These are phyloP conservation scores for Athrips mouffetella DNA, from an alignment of 2,888 invertebrate species.

Conservation along the genomic window DNA sequence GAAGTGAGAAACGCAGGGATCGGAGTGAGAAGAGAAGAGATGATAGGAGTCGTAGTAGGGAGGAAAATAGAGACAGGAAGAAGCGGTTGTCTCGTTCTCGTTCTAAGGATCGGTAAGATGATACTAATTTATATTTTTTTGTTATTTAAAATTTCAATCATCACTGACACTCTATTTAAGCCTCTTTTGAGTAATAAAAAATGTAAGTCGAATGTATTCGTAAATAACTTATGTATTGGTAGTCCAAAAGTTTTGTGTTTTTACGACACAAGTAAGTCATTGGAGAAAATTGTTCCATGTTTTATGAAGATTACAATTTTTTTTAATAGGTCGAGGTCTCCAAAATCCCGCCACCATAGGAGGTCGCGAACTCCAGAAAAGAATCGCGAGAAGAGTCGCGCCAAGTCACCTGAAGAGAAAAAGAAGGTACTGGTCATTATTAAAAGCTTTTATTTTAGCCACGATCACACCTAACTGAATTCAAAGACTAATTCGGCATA, in stretches of 20 bases:
- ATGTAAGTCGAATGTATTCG: no score
- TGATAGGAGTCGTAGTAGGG: constrained; percentile 14
- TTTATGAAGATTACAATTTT: neutral
- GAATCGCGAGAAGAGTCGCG: constrained; percentile 33
- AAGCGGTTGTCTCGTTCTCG: constrained; percentile 42
- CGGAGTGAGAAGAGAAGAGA: constrained; percentile 20
- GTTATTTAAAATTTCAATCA: no score
- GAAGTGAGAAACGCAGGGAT: constrained; percentile 17
- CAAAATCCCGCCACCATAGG: constrained; percentile 37
- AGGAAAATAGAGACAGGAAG: constrained; percentile 9
- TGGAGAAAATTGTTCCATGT: constrained; percentile 1
- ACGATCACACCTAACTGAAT: no score
- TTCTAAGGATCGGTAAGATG: constrained; percentile 34
- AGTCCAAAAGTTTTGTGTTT: no score
- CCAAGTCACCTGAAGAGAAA: constrained; percentile 44
- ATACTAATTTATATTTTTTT: no score
- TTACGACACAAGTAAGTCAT: no score
- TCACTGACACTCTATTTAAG: no score
- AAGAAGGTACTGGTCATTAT: no score
- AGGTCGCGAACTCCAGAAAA: constrained; percentile 27
- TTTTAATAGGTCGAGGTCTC: constrained; percentile 34
- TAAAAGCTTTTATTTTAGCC: no score
- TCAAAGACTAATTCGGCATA: no score
- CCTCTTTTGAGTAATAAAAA: no score
- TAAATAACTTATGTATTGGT: no score